Percentiles rank a stretch among this genome's conserved stretches.
Evolutionary conservation across 2,888 invertebrate species (phyloP).

Genomic region (Homarus gammarus): DNA sequence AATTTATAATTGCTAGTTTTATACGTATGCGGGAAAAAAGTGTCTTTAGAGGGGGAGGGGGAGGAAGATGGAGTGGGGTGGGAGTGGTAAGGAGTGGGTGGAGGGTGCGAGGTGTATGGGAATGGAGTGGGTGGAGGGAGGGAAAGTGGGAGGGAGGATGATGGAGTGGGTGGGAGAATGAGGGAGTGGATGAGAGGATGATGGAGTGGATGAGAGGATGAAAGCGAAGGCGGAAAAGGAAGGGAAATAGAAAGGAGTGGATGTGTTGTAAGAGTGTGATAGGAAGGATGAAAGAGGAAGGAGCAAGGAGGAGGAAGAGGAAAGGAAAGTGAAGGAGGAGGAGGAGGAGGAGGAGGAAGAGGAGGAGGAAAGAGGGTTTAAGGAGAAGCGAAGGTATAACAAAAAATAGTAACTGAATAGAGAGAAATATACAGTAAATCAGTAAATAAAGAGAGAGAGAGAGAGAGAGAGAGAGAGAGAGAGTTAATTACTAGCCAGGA

Average conservation of each 20-base stretch:
- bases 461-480: too few relatives aligned
- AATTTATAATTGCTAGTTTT: conserved; percentile 15
- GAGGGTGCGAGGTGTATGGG: too few relatives aligned
- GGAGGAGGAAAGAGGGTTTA: too few relatives aligned
- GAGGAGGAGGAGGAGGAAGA: background rate
- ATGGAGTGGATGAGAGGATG: background rate
- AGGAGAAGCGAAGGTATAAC: too few relatives aligned
- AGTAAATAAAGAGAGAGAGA: too few relatives aligned
- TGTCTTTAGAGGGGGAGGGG: background rate
- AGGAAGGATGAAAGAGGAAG: background rate
- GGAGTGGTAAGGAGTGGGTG: too few relatives aligned
- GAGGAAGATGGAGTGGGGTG: background rate
- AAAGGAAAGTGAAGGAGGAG: background rate
- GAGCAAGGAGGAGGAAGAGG: background rate
- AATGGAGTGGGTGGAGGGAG: too few relatives aligned
- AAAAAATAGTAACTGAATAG: too few relatives aligned
- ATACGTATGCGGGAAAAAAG: background rate
- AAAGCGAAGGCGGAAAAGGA: too few relatives aligned
- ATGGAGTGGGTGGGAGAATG: background rate
- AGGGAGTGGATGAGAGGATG: background rate
- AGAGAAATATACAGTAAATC: too few relatives aligned
- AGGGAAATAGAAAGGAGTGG: too few relatives aligned
- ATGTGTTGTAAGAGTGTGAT: background rate
- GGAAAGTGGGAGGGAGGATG: background rate
- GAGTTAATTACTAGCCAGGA: too few relatives aligned